These are phyloP conservation scores for Cariama cristata DNA, from an alignment of 2,113 vertebrate genomes.

Conservation along the genomic window DNA sequence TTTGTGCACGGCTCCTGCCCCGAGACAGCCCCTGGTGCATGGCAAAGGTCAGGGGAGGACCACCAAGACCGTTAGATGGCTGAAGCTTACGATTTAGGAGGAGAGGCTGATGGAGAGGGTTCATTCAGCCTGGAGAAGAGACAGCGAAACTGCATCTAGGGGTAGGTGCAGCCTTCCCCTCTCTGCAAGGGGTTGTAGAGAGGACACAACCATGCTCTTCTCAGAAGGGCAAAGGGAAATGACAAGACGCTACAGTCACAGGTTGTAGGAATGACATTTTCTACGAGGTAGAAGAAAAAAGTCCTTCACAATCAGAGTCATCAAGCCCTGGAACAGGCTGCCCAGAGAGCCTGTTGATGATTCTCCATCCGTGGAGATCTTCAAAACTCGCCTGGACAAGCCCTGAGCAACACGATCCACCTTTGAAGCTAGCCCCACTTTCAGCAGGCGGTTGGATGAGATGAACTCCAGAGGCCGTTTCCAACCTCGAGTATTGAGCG, in stretches of 20 bases:
- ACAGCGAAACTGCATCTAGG: neutral
- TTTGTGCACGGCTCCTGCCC: neutral
- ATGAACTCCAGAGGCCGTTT: neutral
- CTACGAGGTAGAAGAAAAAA: neutral
- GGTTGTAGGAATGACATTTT: neutral
- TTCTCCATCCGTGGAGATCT: neutral
- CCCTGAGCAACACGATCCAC: fast-evolving
- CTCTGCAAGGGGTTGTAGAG: neutral
- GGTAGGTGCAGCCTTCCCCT: fast-evolving
- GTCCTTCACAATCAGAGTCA: fast-evolving
- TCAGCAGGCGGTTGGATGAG: fast-evolving
- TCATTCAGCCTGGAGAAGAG: neutral
- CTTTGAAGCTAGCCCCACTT: neutral
- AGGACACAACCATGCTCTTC: neutral
- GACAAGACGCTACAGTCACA: neutral
- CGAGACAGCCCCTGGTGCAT: neutral
- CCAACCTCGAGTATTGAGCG: neutral
- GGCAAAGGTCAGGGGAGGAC: neutral
- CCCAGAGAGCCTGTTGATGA: neutral
- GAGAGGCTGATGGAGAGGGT: neutral
- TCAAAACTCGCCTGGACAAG: neutral
- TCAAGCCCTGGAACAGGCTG: neutral
- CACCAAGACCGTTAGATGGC: neutral
- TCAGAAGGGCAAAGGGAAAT: neutral
- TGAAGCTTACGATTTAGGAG: neutral